Conservation (phyloP, 2,888 invertebrate genomes). For the Stenichneumon culpator region DNA sequence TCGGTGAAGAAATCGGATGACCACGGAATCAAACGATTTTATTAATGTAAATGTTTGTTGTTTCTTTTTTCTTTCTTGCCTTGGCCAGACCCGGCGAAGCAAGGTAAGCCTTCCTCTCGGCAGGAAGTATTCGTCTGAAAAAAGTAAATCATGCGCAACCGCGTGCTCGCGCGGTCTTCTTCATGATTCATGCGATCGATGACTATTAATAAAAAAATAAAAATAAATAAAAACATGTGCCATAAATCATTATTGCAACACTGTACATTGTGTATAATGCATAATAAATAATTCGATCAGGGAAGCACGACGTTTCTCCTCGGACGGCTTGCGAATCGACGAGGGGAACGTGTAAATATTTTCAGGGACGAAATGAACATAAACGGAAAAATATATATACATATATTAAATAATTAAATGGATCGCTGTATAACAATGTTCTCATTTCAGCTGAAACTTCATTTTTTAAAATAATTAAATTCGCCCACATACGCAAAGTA, state of each 20-base stretch:
- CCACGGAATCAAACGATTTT: slow-evolving; percentile 45
- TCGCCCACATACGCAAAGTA: slow-evolving; percentile 39
- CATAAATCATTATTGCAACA: slow-evolving; percentile 38
- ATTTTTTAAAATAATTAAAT: slow-evolving; percentile 43
- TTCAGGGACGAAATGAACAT: slow-evolving; percentile 43
- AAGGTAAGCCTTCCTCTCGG: slow-evolving; percentile 79
- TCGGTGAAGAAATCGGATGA: slow-evolving; percentile 16
- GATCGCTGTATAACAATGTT: slow-evolving; percentile 26
- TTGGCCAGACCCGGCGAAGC: slow-evolving; percentile 81
- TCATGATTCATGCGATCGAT: slow-evolving; percentile 59
- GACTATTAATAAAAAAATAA: slow-evolving; percentile 51
- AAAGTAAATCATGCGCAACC: slow-evolving; percentile 49
- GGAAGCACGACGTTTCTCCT: slow-evolving; percentile 17
- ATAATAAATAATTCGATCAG: slow-evolving; percentile 20
- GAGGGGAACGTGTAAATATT: slow-evolving; percentile 28
- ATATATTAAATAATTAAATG: background rate
- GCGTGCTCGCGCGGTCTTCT: slow-evolving; percentile 34
- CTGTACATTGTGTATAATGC: slow-evolving; percentile 54
- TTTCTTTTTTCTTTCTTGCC: slow-evolving; percentile 78
- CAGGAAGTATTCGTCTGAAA: slow-evolving; percentile 58
- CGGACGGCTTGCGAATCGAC: slow-evolving; percentile 12
- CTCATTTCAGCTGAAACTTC: slow-evolving; percentile 55
- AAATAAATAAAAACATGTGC: slow-evolving; percentile 33
- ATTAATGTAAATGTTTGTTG: slow-evolving; percentile 76
- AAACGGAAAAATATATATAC: slow-evolving; percentile 6